phyloP scores from a whole-genome alignment of 2,797 vertebrate genomes.

The Simalia tracyae region DNA sequence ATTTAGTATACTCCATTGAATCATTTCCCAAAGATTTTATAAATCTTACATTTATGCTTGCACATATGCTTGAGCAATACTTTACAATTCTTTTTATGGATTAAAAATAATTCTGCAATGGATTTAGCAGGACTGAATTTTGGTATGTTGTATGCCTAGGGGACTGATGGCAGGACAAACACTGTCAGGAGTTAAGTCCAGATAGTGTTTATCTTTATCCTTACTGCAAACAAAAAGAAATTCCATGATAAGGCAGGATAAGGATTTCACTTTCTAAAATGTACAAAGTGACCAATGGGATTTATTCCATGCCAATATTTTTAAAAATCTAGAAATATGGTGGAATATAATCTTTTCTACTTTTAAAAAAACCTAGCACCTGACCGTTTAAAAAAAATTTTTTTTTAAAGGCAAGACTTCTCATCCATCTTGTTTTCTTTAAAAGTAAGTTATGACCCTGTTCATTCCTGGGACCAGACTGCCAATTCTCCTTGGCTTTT shows the following conservation, averaged over 20 bases:
- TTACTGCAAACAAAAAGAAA: background rate
- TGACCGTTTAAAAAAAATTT: background rate
- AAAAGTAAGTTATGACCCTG: background rate
- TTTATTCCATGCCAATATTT: background rate
- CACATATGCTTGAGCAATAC: background rate
- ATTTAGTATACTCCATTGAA: background rate
- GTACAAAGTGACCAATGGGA: background rate
- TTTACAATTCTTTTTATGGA: background rate
- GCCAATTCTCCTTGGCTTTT: background rate
- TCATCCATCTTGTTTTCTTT: background rate
- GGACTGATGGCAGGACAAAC: background rate
- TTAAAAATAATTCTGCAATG: background rate
- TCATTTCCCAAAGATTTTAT: background rate
- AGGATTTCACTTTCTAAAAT: background rate
- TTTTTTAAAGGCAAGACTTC: background rate
- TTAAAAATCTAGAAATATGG: background rate
- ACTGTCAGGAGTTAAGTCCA: background rate
- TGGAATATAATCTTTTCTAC: background rate
- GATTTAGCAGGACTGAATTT: too few species aligned
- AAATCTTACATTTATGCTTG: background rate
- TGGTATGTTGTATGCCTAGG: background rate
- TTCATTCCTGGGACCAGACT: background rate
- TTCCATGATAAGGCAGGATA: background rate
- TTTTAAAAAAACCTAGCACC: background rate
- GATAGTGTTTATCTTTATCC: background rate